Base-by-base conservation (phyloP, 2,797 vertebrate species). In the Epinephelus awoara region DNA sequence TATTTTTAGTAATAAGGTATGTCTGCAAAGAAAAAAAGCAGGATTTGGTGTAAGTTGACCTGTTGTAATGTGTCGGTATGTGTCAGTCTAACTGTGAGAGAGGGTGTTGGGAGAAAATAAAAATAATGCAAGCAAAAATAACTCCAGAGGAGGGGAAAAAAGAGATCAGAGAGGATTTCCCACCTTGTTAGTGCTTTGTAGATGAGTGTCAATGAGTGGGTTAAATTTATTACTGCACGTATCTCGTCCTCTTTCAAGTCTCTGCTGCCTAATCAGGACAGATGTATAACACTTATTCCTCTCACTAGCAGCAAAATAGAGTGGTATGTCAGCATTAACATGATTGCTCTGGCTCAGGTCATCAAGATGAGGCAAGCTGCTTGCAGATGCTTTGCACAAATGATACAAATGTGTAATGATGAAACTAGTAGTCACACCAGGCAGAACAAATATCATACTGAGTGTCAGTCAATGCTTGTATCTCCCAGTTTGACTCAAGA, bases 31-130 rank as follows among this genome's bases (percentile, higher is more conserved):
- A 8, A 34, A 34, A 34, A 34, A 34, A 34, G 34, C 34, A 34
- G 7, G 6, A 34, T 34, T 34, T 46, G 12, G 40, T 29, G 54
- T 47, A 34, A 4, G 18, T 5, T 21, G 44, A 49, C 13, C 25
- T 0, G 6, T 59, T 6, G 19, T 19, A 13, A 0, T 38, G n/a
- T 34, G 34, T 23, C 0, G 3, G 17, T 23, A 0, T 38, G n/a
- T 34, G 50, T 23, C 1, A 9, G 17, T 23, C 19, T 13, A 3
- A 49, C 34, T 34, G 19, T 8, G 19, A 49, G 25, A 34, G 47
- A 51, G 2, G 21, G n/a, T 25, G 47, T n/a, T 8, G 27, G 9
- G 10, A 17, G 18, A 8, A 47, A 49, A 19, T 34, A 34, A 34
- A 50, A 17, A 47, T 34, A 46, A 34, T 13, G 40, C 5, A 11